Conservation (phyloP, 2,797 vertebrate genomes). For the Schizopygopsis malacanthus region DNA sequence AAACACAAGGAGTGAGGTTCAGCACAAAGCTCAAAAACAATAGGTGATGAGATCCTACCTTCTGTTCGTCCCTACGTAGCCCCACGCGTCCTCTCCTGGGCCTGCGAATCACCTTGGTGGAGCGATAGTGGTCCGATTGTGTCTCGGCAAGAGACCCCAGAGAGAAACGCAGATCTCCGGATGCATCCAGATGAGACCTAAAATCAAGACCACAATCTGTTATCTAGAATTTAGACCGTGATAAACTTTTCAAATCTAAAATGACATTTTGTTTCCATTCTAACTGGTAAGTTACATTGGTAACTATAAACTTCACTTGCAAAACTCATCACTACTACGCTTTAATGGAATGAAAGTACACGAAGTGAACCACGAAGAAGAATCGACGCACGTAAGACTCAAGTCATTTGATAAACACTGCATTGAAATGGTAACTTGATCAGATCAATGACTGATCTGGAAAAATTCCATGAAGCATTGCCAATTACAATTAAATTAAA, state of each 20-base stretch:
- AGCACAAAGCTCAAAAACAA: background rate
- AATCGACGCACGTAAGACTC: background rate
- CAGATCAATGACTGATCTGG: too few relatives aligned
- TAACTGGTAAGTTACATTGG: background rate
- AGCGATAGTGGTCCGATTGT: conserved; percentile 92
- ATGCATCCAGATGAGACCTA: conserved; percentile 93
- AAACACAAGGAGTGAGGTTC: background rate
- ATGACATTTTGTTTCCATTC: background rate
- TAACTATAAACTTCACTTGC: background rate
- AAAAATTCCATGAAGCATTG: background rate
- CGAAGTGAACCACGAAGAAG: background rate
- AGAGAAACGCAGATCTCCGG: conserved; percentile 91
- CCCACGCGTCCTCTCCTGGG: conserved; percentile 91
- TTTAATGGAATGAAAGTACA: background rate
- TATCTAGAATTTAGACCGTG: background rate
- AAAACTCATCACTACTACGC: background rate
- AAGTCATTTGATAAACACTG: background rate
- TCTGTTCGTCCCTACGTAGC: conserved; percentile 86
- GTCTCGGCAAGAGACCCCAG: conserved; percentile 93
- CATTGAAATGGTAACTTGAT: background rate
- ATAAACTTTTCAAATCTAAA: background rate
- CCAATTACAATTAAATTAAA: background rate
- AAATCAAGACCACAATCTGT: background rate
- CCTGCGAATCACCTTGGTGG: conserved; percentile 92
- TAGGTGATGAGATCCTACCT: conserved; percentile 76